A percentile compares a stretch with the other conserved stretches of the same genome.
Conservation (phyloP, 2,888 invertebrate genomes). For the Deroplatys truncata region DNA sequence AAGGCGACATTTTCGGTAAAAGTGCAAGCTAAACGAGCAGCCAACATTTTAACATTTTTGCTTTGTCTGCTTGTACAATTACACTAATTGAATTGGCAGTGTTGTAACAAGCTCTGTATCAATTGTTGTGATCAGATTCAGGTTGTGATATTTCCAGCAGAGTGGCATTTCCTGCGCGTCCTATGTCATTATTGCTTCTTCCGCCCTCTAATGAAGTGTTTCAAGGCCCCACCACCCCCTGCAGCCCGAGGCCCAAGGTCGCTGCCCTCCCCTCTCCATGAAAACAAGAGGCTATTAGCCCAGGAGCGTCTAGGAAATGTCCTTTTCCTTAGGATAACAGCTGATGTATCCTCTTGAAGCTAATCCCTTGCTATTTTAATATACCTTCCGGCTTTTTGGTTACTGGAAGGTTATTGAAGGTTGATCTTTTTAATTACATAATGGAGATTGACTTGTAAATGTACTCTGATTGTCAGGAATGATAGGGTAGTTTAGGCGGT, state of each 20-base stretch:
- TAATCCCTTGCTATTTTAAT: too few relatives aligned
- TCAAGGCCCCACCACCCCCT: neutral
- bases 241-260: neutral
- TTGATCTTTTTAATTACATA: too few relatives aligned
- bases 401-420: too few relatives aligned
- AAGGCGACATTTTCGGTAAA: too few relatives aligned
- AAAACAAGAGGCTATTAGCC: neutral
- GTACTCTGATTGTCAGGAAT: too few relatives aligned
- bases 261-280: neutral
- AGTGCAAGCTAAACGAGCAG: neutral
- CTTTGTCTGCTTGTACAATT: neutral
- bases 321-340: neutral
- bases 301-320: neutral
- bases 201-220: neutral
- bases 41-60: neutral
- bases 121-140: neutral
- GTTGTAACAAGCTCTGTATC: neutral
- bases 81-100: neutral
- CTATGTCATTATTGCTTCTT: neutral
- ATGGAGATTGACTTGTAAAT: too few relatives aligned
- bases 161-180: neutral
- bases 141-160: neutral
- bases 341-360: too few relatives aligned
- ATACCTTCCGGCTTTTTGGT: too few relatives aligned
- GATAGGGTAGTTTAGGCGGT: too few relatives aligned